Base-by-base conservation (phyloP, 37 sponge, comb jelly and placozoan species). In the Corticium candelabrum region DNA sequence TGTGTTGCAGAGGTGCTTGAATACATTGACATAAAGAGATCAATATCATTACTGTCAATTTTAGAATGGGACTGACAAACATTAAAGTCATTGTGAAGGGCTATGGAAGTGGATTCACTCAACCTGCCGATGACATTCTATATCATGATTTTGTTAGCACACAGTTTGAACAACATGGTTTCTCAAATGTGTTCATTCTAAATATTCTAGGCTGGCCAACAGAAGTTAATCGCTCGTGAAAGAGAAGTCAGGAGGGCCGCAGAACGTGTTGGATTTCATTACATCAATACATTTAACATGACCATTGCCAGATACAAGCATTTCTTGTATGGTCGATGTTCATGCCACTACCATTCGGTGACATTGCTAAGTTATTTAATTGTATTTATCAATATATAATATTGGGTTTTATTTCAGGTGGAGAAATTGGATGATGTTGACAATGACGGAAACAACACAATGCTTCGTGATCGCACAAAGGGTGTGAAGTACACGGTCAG, bases 341-440 rank as follows among this genome's bases (percentile, higher is more conserved):
- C 75, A 32, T 81, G 86, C 36, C 78, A 86, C 30, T 77, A 77
- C 71, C 70, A 86, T 32, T 21, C 77, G 29, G 67, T 76, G 37
- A 72, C n/a, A n/a, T n/a, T n/a, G n/a, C n/a, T n/a, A n/a, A n/a
- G n/a, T n/a, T n/a, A n/a, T n/a, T n/a, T n/a, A n/a, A n/a, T n/a
- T n/a, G n/a, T n/a, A n/a, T n/a, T n/a, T n/a, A n/a, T n/a, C n/a
- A n/a, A n/a, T n/a, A n/a, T n/a, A n/a, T n/a, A n/a, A n/a, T n/a
- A n/a, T n/a, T n/a, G n/a, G n/a, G n/a, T n/a, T n/a, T n/a, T n/a
- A n/a, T n/a, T n/a, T n/a, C n/a, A n/a, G n/a, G n/a, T n/a, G n/a
- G n/a, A n/a, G n/a, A n/a, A n/a, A n/a, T n/a, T n/a, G n/a, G n/a
- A n/a, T n/a, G n/a, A n/a, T n/a, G n/a, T n/a, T n/a, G n/a, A n/a